Evolutionary conservation across 2,888 invertebrate genomes (phyloP).

Genomic region (Amphipyra tragopoginis): DNA sequence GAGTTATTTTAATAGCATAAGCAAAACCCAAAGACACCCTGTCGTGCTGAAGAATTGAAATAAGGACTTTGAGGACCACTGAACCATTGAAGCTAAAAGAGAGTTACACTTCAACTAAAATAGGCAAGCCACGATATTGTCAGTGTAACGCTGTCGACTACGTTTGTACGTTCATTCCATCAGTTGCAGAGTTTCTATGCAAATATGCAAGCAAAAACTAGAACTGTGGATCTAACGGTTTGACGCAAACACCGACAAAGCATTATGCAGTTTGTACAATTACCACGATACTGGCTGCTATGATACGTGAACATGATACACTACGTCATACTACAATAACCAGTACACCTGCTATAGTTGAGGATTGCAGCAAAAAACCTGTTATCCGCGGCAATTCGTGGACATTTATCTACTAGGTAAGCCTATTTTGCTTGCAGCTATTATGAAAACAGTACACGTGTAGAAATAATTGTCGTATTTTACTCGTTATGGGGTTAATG

Average conservation of each 20-base stretch:
- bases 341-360: neutral
- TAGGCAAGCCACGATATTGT: neutral
- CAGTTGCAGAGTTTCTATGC: slow-evolving; percentile 45
- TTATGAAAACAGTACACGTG: no score
- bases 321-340: neutral
- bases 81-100: no score
- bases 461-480: slow-evolving; percentile 2
- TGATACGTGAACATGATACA: slow-evolving; percentile 10
- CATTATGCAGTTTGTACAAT: slow-evolving; percentile 28
- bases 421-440: no score
- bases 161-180: slow-evolving; percentile 16
- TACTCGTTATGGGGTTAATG: slow-evolving; percentile 15
- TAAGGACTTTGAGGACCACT: no score
- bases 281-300: neutral
- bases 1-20: no score
- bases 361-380: neutral
- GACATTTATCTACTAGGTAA: no score
- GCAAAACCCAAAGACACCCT: no score
- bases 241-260: slow-evolving; percentile 23
- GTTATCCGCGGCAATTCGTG: no score
- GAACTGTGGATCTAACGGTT: slow-evolving; percentile 42
- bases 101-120: no score
- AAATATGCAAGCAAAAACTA: slow-evolving; percentile 53
- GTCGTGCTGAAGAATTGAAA: no score
- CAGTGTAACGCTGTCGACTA: slow-evolving; percentile 5